phyloP scores from a whole-genome alignment of 2,113 vertebrate genomes.

The Leucosticte australis region DNA sequence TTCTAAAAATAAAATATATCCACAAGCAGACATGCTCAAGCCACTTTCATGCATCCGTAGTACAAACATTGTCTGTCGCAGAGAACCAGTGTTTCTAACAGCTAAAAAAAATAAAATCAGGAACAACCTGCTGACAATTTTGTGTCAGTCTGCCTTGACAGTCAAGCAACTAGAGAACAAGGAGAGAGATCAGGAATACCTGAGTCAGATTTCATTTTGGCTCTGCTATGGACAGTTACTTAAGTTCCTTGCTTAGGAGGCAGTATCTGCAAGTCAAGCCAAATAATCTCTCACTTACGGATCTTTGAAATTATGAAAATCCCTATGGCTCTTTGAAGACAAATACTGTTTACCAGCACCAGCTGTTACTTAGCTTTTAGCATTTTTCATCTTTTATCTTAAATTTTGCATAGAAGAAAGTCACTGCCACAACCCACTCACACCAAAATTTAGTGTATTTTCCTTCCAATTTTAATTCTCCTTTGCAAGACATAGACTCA shows the following conservation, averaged over 20 bases:
- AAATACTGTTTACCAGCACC: neutral
- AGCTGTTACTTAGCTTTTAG: neutral
- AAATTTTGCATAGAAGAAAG: neutral
- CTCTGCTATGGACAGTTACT: neutral
- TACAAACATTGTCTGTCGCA: neutral
- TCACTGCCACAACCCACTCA: neutral
- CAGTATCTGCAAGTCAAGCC: neutral
- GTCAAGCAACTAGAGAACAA: neutral
- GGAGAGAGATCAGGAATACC: neutral
- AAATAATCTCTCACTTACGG: neutral
- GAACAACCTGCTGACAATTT: neutral
- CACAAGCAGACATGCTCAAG: neutral
- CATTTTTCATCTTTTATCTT: neutral
- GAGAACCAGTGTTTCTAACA: neutral
- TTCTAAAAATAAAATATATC: conserved; percentile 33
- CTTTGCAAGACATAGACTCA: neutral
- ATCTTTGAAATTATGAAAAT: neutral
- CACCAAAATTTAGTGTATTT: neutral
- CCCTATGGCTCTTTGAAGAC: neutral
- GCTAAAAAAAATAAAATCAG: neutral
- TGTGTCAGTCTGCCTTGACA: neutral
- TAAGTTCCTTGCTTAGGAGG: neutral
- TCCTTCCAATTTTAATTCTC: neutral
- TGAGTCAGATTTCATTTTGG: neutral
- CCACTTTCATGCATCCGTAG: neutral